Base-by-base conservation (phyloP, 1,140 invertebrate genomes). In the Brachionus plicatilis region DNA sequence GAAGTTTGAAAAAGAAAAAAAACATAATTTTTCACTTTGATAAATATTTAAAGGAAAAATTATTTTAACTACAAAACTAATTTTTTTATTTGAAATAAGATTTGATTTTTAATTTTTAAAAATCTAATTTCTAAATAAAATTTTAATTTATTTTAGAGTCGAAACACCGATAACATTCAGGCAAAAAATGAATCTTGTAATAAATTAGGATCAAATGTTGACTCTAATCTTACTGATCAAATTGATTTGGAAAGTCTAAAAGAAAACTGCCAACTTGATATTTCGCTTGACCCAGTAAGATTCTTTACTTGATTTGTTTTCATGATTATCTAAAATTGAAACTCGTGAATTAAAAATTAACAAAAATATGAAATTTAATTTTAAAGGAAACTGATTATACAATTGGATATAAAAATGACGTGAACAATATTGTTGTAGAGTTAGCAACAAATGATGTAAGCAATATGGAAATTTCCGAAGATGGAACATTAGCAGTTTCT, bases 311-410 rank as follows among this genome's bases (percentile, higher is more conserved):
- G 2, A 37, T 37, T 37, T 37, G 5, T 37, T 37, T 37, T 37
- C 5, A 7, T 7, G 2, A 37, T 37, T 37, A 6, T 37, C 6
- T 3, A 37, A 37, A 37, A 37, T 37, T 37, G 7, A 37, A 33
- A n/a, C 12, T n/a, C n/a, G 9, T 14, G 0, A 7, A 1, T 70
- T 70, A 12, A n/a, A 12, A 33, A n/a, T 14, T 33, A 14, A 17
- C 8, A 37, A 3, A 33, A 70, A 33, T 70, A 9, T 33, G 29
- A 33, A 37, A 70, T n/a, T n/a, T 70, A 11, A 33, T 70, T 70
- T 70, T 70, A 41, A 72, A 72, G 68, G 14, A 72, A 41, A 72
- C 29, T n/a, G 68, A 72, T 43, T 72, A 72, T 9, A 72, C 33
- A 17, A 41, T 11, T 17, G 68, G 68, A 72, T 72, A 72, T 43